phyloP scores from a whole-genome alignment of 2,888 invertebrate genomes.

The Caenorhabditis panamensis region DNA sequence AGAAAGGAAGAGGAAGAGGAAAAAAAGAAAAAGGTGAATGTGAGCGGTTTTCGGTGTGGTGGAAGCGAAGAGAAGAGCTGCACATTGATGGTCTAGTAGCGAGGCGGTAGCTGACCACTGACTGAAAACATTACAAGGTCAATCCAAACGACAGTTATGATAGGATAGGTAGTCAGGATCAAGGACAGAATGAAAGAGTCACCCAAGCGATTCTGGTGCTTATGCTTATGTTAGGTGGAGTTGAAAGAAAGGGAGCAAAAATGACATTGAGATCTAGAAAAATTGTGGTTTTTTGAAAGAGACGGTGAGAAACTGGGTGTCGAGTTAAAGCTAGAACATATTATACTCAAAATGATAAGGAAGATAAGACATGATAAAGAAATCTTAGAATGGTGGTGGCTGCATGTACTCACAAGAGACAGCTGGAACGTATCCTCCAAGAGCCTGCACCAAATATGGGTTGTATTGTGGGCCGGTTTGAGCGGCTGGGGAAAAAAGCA shows the following conservation, averaged over 20 bases:
- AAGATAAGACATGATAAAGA: not conserved
- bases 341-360: not conserved
- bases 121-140: conserved; percentile 71
- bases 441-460: conserved; percentile 69
- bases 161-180: conserved; percentile 15
- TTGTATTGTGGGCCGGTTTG: conserved; percentile 68
- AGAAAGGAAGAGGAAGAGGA: conserved; percentile 15
- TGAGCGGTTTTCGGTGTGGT: conserved; percentile 46
- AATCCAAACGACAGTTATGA: conserved; percentile 52
- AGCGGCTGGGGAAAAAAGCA: conserved; percentile 61
- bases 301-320: not conserved
- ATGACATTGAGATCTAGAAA: conserved; percentile 47
- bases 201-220: conserved; percentile 14
- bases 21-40: conserved; percentile 20
- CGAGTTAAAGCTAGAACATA: conserved; percentile 10
- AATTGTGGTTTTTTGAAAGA: no score
- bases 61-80: conserved; percentile 58
- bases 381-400: conserved; percentile 35
- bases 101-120: conserved; percentile 77
- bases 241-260: not conserved
- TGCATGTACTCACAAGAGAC: conserved; percentile 76
- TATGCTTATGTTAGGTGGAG: conserved; percentile 5
- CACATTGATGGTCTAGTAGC: conserved; percentile 69
- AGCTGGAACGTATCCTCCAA: conserved; percentile 72
- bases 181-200: conserved; percentile 9